A percentile compares a stretch with the other conserved stretches of the same genome.
Conservation (phyloP, 2,888 invertebrate species). For the Helobdella robusta region DNA sequence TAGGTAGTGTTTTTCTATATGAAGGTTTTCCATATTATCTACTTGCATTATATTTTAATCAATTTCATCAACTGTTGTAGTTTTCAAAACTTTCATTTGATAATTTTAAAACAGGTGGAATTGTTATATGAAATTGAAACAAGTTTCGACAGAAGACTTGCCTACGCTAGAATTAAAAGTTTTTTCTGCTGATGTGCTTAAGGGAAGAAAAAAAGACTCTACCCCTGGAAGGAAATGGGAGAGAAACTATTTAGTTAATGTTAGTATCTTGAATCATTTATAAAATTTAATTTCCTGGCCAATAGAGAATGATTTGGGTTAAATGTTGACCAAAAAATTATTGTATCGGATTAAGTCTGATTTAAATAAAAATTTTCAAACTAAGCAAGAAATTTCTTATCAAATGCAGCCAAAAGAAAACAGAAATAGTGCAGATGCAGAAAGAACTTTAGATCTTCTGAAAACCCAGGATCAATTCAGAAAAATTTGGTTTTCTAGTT, state of each 20-base stretch:
- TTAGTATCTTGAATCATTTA: too few relatives aligned
- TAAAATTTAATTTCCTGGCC: too few relatives aligned
- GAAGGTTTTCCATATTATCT: neutral
- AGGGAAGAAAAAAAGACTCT: slow-evolving; percentile 58
- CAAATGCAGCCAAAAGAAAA: slow-evolving; percentile 57
- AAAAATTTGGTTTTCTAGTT: slow-evolving; percentile 42
- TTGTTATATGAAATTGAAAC: slow-evolving; percentile 65
- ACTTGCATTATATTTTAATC: neutral
- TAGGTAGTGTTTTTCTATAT: slow-evolving; percentile 37
- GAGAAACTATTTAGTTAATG: slow-evolving; percentile 68
- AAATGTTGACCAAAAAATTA: too few relatives aligned
- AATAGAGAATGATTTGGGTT: too few relatives aligned
- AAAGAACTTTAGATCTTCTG: slow-evolving; percentile 59
- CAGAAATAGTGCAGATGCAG: slow-evolving; percentile 58
- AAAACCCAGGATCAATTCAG: slow-evolving; percentile 60
- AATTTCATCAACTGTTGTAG: neutral
- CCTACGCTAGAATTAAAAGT: slow-evolving; percentile 73
- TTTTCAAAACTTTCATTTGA: neutral
- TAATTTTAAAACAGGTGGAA: slow-evolving; percentile 16
- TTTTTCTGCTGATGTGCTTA: slow-evolving; percentile 65
- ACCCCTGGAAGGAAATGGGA: slow-evolving; percentile 71
- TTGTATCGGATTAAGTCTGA: too few relatives aligned
- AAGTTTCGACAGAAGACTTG: slow-evolving; percentile 73
- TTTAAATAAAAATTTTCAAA: too few relatives aligned
- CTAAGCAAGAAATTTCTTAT: too few relatives aligned